Percentiles rank a stretch among this genome's conserved stretches.
Evolutionary conservation across 1,140 invertebrate species (phyloP).

Genomic region (Gonioctena quinquepunctata): DNA sequence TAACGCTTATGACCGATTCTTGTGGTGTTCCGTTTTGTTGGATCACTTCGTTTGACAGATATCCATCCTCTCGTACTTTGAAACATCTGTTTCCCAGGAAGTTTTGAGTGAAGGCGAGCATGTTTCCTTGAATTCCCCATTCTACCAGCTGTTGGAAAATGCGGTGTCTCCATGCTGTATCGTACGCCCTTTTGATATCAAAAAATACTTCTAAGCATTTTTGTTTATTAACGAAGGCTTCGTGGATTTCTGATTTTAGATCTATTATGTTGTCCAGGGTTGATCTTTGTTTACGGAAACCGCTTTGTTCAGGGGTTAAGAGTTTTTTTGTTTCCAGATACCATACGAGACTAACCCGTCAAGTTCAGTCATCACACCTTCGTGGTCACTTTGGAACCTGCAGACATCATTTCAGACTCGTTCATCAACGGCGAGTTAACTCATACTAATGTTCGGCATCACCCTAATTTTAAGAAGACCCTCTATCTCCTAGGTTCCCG

Average conservation of each 20-base stretch:
- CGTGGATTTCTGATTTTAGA: constrained; percentile 2
- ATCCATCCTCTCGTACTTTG: neutral
- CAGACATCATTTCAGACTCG: no score
- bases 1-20: neutral
- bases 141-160: constrained; percentile 13
- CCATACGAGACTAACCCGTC: no score
- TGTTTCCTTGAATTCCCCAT: constrained; percentile 16
- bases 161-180: constrained; percentile 6
- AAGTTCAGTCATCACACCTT: no score
- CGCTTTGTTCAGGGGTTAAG: constrained; percentile 4
- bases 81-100: constrained; percentile 19
- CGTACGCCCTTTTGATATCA: constrained; percentile 19
- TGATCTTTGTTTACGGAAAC: constrained; percentile 1
- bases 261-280: constrained; percentile 12
- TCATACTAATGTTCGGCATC: no score
- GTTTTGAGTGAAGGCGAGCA: constrained; percentile 15
- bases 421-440: no score
- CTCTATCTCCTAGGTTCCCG: no score
- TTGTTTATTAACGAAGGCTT: constrained; percentile 14
- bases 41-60: neutral
- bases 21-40: constrained; percentile 8
- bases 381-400: no score
- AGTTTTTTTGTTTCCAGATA: constrained; percentile 15
- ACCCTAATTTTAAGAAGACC: no score
- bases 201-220: constrained; percentile 6